These are phyloP conservation scores for Trypoxylus dichotomus DNA, from an alignment of 1,140 invertebrate species.

Conservation along the genomic window DNA sequence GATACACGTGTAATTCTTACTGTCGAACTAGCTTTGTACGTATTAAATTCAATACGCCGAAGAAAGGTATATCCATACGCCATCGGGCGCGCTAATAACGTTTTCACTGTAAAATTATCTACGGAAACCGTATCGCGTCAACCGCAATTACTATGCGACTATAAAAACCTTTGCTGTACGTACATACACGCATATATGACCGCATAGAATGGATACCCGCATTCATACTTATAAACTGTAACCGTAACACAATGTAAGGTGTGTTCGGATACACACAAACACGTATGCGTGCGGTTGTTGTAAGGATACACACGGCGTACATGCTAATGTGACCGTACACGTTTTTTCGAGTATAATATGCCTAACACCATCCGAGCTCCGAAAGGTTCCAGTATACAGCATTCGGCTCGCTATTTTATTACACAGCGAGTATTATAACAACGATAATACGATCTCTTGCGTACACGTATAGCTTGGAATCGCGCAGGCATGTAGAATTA, in stretches of 20 bases:
- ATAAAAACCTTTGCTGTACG: neutral
- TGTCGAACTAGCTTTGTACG: too few species aligned
- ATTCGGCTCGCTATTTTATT: neutral
- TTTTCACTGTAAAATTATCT: neutral
- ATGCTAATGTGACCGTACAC: neutral
- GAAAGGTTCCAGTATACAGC: neutral
- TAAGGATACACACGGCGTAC: neutral
- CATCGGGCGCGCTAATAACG: neutral
- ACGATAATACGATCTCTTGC: neutral
- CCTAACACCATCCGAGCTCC: neutral
- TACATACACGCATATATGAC: neutral
- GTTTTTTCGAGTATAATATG: neutral
- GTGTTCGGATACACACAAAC: neutral
- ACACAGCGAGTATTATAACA: neutral
- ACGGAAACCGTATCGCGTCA: neutral
- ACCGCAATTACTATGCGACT: neutral
- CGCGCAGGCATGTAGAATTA: neutral
- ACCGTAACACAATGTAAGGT: slow-evolving; percentile 6
- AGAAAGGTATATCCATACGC: too few species aligned
- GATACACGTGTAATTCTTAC: too few species aligned
- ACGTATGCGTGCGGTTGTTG: neutral
- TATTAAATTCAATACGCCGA: too few species aligned
- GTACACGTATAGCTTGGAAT: neutral
- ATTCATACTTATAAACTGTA: neutral
- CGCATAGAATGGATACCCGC: neutral